Evolutionary conservation across 1,140 invertebrate species (phyloP).

Genomic region (Drosophila mayri): DNA sequence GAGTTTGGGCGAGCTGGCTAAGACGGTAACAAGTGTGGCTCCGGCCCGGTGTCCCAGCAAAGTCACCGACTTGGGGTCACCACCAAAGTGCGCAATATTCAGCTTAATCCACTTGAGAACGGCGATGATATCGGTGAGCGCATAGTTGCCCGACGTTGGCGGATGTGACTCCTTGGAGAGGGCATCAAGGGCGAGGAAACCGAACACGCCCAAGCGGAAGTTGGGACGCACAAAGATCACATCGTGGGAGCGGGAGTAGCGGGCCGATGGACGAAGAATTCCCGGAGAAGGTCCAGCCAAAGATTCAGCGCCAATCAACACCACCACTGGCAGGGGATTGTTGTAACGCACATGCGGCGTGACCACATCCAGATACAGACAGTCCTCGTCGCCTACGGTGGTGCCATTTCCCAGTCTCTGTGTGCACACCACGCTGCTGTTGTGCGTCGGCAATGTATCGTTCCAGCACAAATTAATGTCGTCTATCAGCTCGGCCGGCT

Average conservation of each 20-base stretch:
- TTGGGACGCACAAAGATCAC: constrained; percentile 94
- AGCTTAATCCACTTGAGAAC: constrained; percentile 92
- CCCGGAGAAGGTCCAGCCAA: constrained; percentile 90
- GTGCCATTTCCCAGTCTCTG: constrained; percentile 89
- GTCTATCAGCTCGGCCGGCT: constrained; percentile 88
- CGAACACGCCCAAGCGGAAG: constrained; percentile 91
- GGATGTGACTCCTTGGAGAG: constrained; percentile 90
- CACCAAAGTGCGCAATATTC: constrained; percentile 93
- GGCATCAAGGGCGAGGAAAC: constrained; percentile 90
- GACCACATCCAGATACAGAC: constrained; percentile 92
- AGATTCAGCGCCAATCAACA: constrained; percentile 92
- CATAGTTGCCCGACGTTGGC: constrained; percentile 94
- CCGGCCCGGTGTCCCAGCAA: constrained; percentile 93
- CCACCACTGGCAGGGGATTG: constrained; percentile 91
- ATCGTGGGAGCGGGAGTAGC: constrained; percentile 89
- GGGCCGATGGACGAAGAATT: constrained; percentile 88
- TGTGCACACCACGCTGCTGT: constrained; percentile 88
- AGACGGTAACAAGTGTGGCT: constrained; percentile 90
- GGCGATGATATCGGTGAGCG: constrained; percentile 91
- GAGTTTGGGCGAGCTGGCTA: constrained; percentile 87
- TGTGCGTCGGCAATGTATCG: constrained; percentile 89
- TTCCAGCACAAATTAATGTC: constrained; percentile 92
- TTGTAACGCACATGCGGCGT: constrained; percentile 90
- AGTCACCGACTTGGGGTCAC: constrained; percentile 90
- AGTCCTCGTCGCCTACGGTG: constrained; percentile 90